Base-by-base conservation (phyloP, 2,113 vertebrate genomes). In the Dasyornis broadbenti region DNA sequence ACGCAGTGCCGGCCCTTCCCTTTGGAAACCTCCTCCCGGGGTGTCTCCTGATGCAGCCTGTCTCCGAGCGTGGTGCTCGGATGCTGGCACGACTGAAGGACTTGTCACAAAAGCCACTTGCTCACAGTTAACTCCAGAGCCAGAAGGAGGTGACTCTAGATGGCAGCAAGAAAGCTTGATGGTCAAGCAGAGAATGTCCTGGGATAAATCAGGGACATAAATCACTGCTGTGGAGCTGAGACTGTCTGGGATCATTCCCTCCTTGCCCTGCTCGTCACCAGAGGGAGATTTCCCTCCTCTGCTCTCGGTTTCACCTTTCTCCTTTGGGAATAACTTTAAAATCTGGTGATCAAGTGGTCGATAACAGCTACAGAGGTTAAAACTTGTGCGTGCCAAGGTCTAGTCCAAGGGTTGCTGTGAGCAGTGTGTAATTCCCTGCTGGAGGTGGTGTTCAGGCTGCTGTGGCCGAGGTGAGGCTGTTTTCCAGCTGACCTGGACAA, bases 11-110 rank as follows among this genome's bases (percentile, higher is more conserved):
- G 2, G 33, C 72, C 7, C 69, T 54, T 30, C 24, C 33, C 70
- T 23, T 24, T 1, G 15, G 57, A 26, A n/a, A 3, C 26, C 39
- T 39, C 16, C 71, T 37, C 22, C 63, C 13, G 40, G 20, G 12
- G 5, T 3, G 56, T 9, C 31, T 87, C 35, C 85, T 20, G 70
- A 1, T 3, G 52, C 22, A 0, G 77, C 42, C 61, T 23, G 31
- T 2, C 12, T 0, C 57, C 2, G 0, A 44, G 76, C 2, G 0
- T 3, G 37, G 12, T 23, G 82, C 79, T 28, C 1, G 0, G 52
- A 2, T 3, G 28, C 70, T 45, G 53, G 59, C 47, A 27, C 13
- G 0, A 30, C 53, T 14, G 1, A 10, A n/a, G 56, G 60, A 50
- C 70, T 11, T 54, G 64, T 37, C 80, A 19, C 95, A 19, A 77